phyloP scores from a whole-genome alignment of 2,888 invertebrate species.

The Subacronicta megacephala region DNA sequence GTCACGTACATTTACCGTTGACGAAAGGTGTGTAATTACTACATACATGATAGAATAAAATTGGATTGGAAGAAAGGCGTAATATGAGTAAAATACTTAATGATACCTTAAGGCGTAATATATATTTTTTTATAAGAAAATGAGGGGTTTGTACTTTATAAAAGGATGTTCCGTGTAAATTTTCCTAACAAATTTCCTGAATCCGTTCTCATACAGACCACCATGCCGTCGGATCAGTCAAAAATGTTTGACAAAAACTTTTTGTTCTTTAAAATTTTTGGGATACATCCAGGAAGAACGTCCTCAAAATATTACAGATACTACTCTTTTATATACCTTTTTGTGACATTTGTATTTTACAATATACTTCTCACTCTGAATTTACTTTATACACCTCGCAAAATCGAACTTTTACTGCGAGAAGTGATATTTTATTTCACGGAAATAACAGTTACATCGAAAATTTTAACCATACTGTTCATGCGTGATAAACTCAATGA shows the following conservation, averaged over 20 bases:
- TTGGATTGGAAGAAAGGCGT: constrained; percentile 55
- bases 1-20: constrained; percentile 26
- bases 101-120: constrained; percentile 51
- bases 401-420: constrained; percentile 71
- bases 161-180: constrained; percentile 27
- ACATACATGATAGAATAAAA: constrained; percentile 46
- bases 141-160: constrained; percentile 52
- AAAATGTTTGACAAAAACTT: constrained; percentile 70
- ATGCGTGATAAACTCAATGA: constrained; percentile 68
- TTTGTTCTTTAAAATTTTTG: constrained; percentile 70
- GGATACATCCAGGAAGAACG: constrained; percentile 70
- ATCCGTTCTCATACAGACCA: constrained; percentile 1
- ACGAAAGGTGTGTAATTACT: constrained; percentile 51
- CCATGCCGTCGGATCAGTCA: constrained; percentile 57
- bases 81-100: constrained; percentile 63
- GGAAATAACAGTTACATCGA: constrained; percentile 68
- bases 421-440: constrained; percentile 78
- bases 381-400: constrained; percentile 70
- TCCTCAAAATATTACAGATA: constrained; percentile 68
- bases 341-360: constrained; percentile 65
- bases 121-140: constrained; percentile 45
- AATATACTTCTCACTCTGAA: constrained; percentile 73
- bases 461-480: constrained; percentile 71
- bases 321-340: constrained; percentile 68
- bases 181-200: constrained; percentile 2